phyloP scores from a whole-genome alignment of 2,797 vertebrate genomes.

The Coracias cyanogaster region DNA sequence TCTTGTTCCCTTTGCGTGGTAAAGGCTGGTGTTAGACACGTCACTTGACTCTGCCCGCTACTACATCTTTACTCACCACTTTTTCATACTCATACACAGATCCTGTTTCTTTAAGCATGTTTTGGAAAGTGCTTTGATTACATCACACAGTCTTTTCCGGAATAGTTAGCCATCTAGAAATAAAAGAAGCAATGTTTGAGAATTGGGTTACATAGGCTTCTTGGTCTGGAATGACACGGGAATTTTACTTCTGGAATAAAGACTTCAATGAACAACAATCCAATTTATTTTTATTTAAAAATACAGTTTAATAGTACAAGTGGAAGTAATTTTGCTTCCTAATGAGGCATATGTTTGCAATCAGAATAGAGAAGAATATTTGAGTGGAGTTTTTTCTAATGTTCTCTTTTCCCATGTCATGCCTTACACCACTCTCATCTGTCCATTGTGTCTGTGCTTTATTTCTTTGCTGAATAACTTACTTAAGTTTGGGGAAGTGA shows the following conservation, averaged over 20 bases:
- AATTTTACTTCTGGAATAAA: conserved; percentile 11
- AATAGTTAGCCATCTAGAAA: not conserved
- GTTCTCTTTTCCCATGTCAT: not conserved
- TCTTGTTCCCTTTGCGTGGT: not conserved
- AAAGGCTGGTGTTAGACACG: not conserved
- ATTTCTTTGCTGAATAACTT: conserved; percentile 30
- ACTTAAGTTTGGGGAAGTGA: not conserved
- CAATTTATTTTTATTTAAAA: not conserved
- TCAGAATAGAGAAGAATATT: not conserved
- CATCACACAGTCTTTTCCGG: not conserved
- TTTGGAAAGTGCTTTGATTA: not conserved
- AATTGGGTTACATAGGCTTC: not conserved
- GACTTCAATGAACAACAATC: not conserved
- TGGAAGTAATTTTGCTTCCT: conserved; percentile 3
- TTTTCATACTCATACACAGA: not conserved
- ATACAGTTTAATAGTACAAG: not conserved
- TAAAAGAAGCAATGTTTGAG: not conserved
- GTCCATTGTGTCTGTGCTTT: conserved; percentile 1
- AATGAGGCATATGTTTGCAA: not conserved
- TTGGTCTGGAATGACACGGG: not conserved
- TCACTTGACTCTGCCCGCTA: not conserved
- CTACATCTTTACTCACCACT: not conserved
- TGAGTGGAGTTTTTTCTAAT: not conserved
- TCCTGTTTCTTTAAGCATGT: not conserved
- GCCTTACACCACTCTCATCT: not conserved